Percentiles rank a stretch among this genome's conserved stretches.
Evolutionary conservation across 1,140 invertebrate genomes (phyloP).

Genomic region (Drosophila hydei): DNA sequence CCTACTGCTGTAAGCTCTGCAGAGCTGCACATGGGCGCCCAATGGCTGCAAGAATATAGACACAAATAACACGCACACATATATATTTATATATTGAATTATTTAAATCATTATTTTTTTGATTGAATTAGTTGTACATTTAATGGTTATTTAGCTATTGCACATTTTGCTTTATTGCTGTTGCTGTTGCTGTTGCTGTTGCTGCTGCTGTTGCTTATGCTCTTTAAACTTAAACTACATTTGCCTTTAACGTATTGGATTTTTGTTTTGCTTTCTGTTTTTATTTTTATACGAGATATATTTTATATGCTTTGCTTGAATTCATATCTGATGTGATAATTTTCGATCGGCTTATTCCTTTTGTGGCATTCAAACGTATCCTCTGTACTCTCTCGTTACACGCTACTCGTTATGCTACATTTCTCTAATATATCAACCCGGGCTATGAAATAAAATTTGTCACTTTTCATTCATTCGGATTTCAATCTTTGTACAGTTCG

Average conservation of each 20-base stretch:
- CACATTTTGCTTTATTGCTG: slow-evolving; percentile 47
- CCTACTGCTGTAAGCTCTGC: not conserved
- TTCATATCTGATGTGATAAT: slow-evolving; percentile 31
- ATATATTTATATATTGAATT: slow-evolving; percentile 25
- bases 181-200: slow-evolving; percentile 30
- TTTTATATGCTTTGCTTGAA: slow-evolving; percentile 7
- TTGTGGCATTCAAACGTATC: not conserved
- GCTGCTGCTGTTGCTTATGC: slow-evolving; percentile 20
- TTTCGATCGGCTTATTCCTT: not conserved
- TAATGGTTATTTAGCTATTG: slow-evolving; percentile 57
- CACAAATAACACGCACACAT: slow-evolving; percentile 70
- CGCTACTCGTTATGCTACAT: slow-evolving; percentile 6
- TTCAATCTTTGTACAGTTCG: slow-evolving; percentile 60
- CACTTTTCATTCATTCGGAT: slow-evolving; percentile 5
- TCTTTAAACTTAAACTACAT: slow-evolving; percentile 36
- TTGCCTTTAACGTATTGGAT: slow-evolving; percentile 32
- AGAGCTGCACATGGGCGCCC: slow-evolving; percentile 20
- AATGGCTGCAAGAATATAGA: slow-evolving; percentile 66
- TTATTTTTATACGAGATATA: slow-evolving; percentile 6
- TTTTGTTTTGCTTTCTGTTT: not conserved
- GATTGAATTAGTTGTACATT: slow-evolving; percentile 59
- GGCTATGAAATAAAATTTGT: slow-evolving; percentile 3
- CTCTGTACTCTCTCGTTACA: not conserved
- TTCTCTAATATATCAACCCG: not conserved
- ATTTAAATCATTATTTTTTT: slow-evolving; percentile 40